Percentiles rank a stretch among this genome's conserved stretches.
These are phyloP conservation scores for Steinernema feltiae DNA, from an alignment of 1,140 invertebrate species.

Conservation along the genomic window DNA sequence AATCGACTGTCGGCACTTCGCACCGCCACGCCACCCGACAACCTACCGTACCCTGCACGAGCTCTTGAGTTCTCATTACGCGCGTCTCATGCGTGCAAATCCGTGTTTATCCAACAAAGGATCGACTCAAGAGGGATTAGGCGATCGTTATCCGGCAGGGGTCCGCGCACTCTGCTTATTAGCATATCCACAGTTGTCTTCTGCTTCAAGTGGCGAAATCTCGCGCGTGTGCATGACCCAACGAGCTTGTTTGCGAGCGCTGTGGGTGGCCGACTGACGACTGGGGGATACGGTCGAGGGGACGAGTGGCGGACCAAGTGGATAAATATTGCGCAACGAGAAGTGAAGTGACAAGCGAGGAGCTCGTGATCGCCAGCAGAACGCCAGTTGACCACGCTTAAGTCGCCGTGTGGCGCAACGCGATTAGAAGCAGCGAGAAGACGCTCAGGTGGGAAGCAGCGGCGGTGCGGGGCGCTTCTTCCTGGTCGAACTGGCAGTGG, in stretches of 20 bases:
- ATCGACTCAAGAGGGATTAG: not conserved
- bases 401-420: not conserved
- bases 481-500: too few relatives aligned
- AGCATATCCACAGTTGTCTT: not conserved
- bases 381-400: not conserved
- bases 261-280: not conserved
- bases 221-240: conserved; percentile 11
- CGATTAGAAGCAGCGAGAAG: not conserved
- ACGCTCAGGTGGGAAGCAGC: not conserved
- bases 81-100: not conserved
- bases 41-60: not conserved
- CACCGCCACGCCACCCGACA: not conserved
- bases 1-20: not conserved
- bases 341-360: not conserved
- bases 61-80: not conserved
- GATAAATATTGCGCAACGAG: conserved; percentile 4
- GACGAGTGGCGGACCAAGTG: not conserved
- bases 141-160: conserved; percentile 11
- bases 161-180: not conserved
- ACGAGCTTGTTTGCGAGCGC: not conserved
- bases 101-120: not conserved
- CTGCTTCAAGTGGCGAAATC: conserved; percentile 1
- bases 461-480: not conserved
- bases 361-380: not conserved
- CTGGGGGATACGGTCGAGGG: not conserved